Evolutionary conservation across 1,140 invertebrate genomes (phyloP).

Genomic region (Metaphire vulgaris): DNA sequence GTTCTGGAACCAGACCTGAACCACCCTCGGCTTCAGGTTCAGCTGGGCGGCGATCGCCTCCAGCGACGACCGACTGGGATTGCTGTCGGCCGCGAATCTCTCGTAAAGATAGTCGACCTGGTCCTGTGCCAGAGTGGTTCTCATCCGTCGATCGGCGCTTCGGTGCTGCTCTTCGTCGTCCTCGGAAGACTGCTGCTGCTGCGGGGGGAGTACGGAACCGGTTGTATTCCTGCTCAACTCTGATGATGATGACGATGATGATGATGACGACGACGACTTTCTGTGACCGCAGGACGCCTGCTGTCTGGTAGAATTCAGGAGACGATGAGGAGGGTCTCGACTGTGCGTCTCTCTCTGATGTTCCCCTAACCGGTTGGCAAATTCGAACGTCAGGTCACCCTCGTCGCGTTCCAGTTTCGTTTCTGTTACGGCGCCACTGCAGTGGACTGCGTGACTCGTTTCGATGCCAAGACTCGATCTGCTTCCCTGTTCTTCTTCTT

Average conservation of each 20-base stretch:
- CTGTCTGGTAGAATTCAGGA: slow-evolving; percentile 50
- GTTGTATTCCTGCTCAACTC: too few species aligned
- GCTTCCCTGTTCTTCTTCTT: not conserved
- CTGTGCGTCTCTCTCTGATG: not conserved
- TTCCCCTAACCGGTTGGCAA: too few species aligned
- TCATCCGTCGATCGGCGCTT: slow-evolving; percentile 83
- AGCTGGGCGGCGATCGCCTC: slow-evolving; percentile 89
- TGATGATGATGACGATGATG: too few species aligned
- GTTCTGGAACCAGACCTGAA: slow-evolving; percentile 97
- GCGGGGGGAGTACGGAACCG: too few species aligned
- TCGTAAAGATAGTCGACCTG: slow-evolving; percentile 95
- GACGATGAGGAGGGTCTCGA: slow-evolving; percentile 70
- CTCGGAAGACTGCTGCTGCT: slow-evolving; percentile 35
- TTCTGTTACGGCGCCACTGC: too few species aligned
- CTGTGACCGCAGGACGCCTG: not conserved
- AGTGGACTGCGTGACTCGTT: too few species aligned
- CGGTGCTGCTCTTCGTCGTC: slow-evolving; percentile 58
- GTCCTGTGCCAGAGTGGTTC: slow-evolving; percentile 93
- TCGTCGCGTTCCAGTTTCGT: too few species aligned
- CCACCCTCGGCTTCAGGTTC: slow-evolving; percentile 73
- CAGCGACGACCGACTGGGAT: slow-evolving; percentile 92
- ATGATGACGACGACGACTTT: not conserved
- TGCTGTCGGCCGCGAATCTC: slow-evolving; percentile 94
- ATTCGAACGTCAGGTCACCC: too few species aligned
- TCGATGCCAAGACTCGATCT: not conserved